Evolutionary conservation across 2,797 vertebrate species (phyloP), one percentile per base, ranked within the genome.

Genomic region (Manis javanica): DNA sequence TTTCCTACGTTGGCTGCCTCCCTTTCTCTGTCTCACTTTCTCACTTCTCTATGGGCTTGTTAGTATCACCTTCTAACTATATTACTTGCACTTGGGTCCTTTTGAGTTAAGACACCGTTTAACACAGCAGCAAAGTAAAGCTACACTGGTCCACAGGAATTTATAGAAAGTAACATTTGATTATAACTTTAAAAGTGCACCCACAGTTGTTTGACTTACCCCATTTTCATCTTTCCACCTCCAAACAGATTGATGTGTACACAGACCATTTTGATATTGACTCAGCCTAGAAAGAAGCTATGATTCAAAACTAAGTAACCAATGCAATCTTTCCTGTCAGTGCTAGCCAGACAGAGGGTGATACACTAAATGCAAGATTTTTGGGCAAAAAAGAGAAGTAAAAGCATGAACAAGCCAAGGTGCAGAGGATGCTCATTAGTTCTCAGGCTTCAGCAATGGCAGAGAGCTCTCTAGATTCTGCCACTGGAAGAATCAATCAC

Each of bases 361-460:
- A 72, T 46, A 19, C 49, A 77, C 85, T 69, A 71, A 37, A 85
- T 49, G 77, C 29, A 94, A 92, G 72, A 55, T 84, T 96, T 87
- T 55, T 46, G 90, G 51, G 59, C 90, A 39, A 93, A 23, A 94
- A 91, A 95, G 16, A 91, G 31, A 93, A 91, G n/a, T 39, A 46
- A 85, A 93, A 79, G 3, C 37, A 75, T 13, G 24, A 82, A 42
- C 34, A 57, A 95, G 64, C 24, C 69, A 89, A 86, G 13, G 8
- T 72, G 12, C 18, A 4, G 55, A 86, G 37, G 31, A 78, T 9
- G 26, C 4, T 93, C 51, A 78, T 69, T 71, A 69, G 64, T 92
- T 49, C 51, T 85, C 37, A 75, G 86, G 12, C 31, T 93, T 51
- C 21, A 69, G 66, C 31, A 29, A 16, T 19, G 51, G 66, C 81